Conservation (phyloP, 2,888 invertebrate species). For the Calameuta idolon region DNA sequence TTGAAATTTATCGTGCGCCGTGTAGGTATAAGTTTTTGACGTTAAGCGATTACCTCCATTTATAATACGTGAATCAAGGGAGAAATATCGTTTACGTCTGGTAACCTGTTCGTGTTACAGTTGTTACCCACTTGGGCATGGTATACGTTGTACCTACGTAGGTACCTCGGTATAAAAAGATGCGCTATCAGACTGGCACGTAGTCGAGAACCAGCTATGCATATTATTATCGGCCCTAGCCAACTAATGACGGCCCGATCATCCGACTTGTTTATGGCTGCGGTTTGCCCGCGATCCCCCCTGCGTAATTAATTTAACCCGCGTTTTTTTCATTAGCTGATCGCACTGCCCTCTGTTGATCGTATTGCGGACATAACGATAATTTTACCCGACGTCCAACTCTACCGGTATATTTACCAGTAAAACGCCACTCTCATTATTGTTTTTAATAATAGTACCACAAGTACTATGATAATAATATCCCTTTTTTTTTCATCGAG, state of each 20-base stretch:
- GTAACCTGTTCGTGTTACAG: neutral
- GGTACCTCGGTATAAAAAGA: neutral
- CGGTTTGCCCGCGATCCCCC: slow-evolving; percentile 41
- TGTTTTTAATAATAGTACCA: neutral
- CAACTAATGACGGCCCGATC: slow-evolving; percentile 56
- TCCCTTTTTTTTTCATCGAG: neutral
- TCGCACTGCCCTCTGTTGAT: neutral
- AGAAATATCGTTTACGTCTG: neutral
- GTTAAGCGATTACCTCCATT: neutral
- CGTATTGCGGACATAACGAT: neutral
- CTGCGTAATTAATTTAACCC: slow-evolving; percentile 58
- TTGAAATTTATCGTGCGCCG: neutral
- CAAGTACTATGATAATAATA: neutral
- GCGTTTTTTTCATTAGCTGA: slow-evolving; percentile 19
- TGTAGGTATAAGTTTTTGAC: neutral
- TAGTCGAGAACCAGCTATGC: slow-evolving; percentile 34
- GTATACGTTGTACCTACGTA: neutral
- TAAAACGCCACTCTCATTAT: neutral
- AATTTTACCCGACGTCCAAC: neutral
- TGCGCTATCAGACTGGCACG: neutral
- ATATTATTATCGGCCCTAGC: slow-evolving; percentile 57
- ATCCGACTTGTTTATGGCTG: slow-evolving; percentile 57
- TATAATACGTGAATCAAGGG: neutral
- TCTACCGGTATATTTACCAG: neutral
- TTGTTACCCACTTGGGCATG: neutral